Conservation (phyloP, 2,888 invertebrate species). For the Chesias legatella region DNA sequence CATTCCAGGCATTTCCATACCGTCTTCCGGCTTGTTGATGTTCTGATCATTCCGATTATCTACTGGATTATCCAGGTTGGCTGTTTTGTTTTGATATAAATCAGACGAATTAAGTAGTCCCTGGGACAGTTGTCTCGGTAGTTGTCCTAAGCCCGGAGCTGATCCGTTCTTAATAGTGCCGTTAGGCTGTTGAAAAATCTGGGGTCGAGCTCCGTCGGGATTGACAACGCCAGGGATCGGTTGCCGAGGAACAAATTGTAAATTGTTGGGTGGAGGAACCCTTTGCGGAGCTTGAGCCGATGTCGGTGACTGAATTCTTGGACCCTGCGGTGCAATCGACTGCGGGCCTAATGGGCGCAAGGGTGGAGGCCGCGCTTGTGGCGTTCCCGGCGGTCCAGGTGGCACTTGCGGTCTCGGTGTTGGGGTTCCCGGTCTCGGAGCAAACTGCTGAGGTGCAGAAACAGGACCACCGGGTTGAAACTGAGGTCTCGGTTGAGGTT, state of each 20-base stretch:
- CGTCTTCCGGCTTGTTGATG: constrained; percentile 58
- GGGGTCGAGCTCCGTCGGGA: constrained; percentile 57
- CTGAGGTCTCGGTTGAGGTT: constrained; percentile 57
- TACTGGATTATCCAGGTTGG: constrained; percentile 71
- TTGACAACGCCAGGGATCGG: constrained; percentile 53
- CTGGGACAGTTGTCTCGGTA: constrained; percentile 69
- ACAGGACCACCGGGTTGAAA: constrained; percentile 72
- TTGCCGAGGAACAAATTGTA: constrained; percentile 75
- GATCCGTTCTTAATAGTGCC: constrained; percentile 50
- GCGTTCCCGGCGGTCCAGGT: constrained; percentile 48
- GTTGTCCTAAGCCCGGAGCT: constrained; percentile 38
- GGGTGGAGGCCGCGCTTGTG: constrained; percentile 53
- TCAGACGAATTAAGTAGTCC: constrained; percentile 60
- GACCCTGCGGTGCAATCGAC: constrained; percentile 56
- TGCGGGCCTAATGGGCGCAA: constrained; percentile 62
- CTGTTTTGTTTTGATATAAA: constrained; percentile 57
- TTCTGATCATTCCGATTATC: constrained; percentile 51
- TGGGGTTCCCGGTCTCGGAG: constrained; percentile 54
- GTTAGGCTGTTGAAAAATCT: constrained; percentile 47
- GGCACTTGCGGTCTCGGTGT: constrained; percentile 51
- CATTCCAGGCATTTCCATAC: constrained; percentile 60
- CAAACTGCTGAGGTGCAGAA: constrained; percentile 53
- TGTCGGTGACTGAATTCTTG: constrained; percentile 55
- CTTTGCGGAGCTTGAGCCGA: constrained; percentile 56
- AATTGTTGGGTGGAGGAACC: constrained; percentile 68